Conservation (phyloP, 2,888 invertebrate genomes). For the Dryobotodes eremita region DNA sequence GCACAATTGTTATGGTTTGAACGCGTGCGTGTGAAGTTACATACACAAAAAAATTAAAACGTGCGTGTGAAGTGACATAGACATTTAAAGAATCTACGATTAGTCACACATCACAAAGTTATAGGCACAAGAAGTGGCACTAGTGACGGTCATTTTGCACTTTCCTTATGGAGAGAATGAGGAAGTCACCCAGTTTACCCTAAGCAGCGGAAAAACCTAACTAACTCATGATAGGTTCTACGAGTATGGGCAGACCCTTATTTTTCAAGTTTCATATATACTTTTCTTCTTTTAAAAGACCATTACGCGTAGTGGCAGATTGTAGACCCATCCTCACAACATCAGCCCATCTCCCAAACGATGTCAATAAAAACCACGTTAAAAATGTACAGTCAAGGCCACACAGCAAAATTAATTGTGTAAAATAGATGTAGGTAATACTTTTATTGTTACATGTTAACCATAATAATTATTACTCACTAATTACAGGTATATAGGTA, state of each 20-base stretch:
- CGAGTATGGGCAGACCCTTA: not conserved
- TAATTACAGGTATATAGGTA: not conserved
- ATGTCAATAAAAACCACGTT: constrained; percentile 20
- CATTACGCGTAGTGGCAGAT: constrained; percentile 26
- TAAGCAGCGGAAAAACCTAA: not conserved
- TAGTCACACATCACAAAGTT: too few species aligned
- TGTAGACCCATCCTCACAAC: constrained; percentile 24
- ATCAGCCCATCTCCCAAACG: constrained; percentile 14
- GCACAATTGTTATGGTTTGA: not conserved
- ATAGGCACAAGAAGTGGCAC: not conserved
- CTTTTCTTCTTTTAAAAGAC: constrained; percentile 9
- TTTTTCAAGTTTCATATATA: not conserved
- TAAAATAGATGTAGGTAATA: not conserved
- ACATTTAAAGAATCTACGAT: not conserved
- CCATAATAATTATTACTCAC: not conserved
- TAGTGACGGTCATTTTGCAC: not conserved
- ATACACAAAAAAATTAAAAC: not conserved
- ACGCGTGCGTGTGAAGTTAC: not conserved
- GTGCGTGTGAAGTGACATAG: not conserved
- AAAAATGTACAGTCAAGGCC: constrained; percentile 1
- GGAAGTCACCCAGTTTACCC: not conserved
- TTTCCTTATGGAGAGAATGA: not conserved
- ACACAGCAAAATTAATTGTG: not conserved
- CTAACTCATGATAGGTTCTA: not conserved
- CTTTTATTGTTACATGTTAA: not conserved